These are phyloP conservation scores for Papilio polyxenes DNA, from an alignment of 1,140 invertebrate species.

Conservation along the genomic window DNA sequence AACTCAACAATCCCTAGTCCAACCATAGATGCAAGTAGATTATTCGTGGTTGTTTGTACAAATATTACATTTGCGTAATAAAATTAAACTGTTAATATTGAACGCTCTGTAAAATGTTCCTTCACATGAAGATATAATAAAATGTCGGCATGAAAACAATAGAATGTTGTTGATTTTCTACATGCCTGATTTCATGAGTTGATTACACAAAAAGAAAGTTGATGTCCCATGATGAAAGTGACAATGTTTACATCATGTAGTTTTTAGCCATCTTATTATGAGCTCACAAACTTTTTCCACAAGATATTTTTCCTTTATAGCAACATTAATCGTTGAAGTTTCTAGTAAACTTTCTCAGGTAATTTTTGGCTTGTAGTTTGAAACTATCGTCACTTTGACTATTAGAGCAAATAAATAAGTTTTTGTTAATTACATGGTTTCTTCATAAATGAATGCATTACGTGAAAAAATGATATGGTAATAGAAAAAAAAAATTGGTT, in stretches of 20 bases:
- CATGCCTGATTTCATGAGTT: neutral
- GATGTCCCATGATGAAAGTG: neutral
- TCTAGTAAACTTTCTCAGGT: neutral
- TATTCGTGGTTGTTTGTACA: too few species aligned
- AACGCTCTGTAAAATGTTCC: too few species aligned
- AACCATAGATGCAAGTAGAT: neutral
- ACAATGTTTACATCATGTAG: neutral
- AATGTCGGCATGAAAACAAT: neutral
- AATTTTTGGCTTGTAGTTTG: neutral
- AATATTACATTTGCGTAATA: too few species aligned
- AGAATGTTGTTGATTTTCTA: neutral
- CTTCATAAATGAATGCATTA: too few species aligned
- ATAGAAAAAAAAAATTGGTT: too few species aligned
- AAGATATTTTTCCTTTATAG: neutral
- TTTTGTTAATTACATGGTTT: too few species aligned
- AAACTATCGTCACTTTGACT: neutral
- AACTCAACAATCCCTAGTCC: neutral
- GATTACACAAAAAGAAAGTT: neutral
- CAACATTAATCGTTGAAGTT: neutral
- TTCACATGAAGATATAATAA: neutral
- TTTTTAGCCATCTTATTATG: neutral
- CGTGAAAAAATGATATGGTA: too few species aligned
- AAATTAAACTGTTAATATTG: too few species aligned
- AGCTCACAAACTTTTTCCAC: neutral
- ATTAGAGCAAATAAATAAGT: too few species aligned